Percentiles rank a stretch among this genome's conserved stretches.
Conservation (phyloP, 2,797 vertebrate species). For the Lindbergichthys nudifrons region DNA sequence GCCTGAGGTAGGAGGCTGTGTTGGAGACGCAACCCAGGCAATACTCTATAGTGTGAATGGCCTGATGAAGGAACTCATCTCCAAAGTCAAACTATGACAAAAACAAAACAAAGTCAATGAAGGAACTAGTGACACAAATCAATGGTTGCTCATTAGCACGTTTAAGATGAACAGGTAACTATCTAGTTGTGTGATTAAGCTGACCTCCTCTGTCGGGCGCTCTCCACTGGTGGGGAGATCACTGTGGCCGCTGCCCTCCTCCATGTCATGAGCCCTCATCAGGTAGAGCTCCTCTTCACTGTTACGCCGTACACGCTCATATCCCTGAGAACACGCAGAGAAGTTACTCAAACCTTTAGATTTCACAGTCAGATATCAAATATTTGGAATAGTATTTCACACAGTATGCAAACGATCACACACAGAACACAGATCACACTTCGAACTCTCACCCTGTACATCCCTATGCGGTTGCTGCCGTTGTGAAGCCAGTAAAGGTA, state of each 20-base stretch:
- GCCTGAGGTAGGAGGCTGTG: constrained; percentile 95
- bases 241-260: constrained; percentile 86
- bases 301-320: constrained; percentile 90
- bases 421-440: too few species aligned
- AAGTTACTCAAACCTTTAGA: neutral
- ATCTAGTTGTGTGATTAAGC: neutral
- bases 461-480: constrained; percentile 83
- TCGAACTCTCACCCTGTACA: constrained; percentile 88
- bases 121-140: neutral
- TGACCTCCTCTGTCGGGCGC: constrained; percentile 86
- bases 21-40: constrained; percentile 97
- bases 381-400: neutral
- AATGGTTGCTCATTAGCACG: neutral
- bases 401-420: constrained; percentile 3
- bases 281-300: constrained; percentile 95
- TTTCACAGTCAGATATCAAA: constrained; percentile 2
- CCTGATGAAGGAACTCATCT: constrained; percentile 92
- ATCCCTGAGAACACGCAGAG: constrained; percentile 80
- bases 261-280: constrained; percentile 88
- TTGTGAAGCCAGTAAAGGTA: constrained; percentile 94
- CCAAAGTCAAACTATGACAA: constrained; percentile 88
- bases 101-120: constrained; percentile 13
- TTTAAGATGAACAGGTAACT: neutral
- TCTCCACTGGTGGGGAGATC: constrained; percentile 86
- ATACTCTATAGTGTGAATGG: constrained; percentile 96